A percentile compares a stretch with the other conserved stretches of the same genome.
Conservation (phyloP, 1,140 invertebrate genomes). For the Drosophila sturtevanti region DNA sequence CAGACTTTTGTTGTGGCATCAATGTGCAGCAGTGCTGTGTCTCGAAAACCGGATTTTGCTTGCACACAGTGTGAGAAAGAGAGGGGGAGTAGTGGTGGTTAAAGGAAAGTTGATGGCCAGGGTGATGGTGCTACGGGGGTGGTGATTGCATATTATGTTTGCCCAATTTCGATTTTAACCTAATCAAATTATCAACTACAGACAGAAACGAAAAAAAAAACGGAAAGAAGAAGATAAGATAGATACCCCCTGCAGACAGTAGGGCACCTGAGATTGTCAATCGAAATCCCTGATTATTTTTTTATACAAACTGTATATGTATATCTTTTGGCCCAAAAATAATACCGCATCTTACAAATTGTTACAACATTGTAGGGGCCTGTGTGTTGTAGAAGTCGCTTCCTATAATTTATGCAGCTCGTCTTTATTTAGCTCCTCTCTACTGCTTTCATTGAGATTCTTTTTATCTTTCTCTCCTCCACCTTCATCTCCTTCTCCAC, state of each 20-base stretch:
- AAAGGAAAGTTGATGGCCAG: not conserved
- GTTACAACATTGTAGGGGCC: not conserved
- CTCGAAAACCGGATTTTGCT: not conserved
- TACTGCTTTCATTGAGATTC: slow-evolving; percentile 62
- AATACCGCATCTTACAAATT: slow-evolving; percentile 6
- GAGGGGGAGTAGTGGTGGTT: not conserved
- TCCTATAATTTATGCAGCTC: slow-evolving; percentile 73
- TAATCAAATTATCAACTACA: not conserved
- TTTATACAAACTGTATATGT: not conserved
- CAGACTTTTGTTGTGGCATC: no score
- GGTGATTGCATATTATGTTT: slow-evolving; percentile 1
- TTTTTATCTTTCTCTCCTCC: slow-evolving; percentile 32
- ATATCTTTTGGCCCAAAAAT: slow-evolving; percentile 5
- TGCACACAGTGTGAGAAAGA: not conserved
- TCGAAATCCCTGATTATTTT: not conserved
- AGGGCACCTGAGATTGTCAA: slow-evolving; percentile 8
- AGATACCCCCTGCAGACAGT: not conserved
- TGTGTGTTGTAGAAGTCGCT: slow-evolving; percentile 9
- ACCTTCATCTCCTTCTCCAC: not conserved
- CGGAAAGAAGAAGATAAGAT: not conserved
- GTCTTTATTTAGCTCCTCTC: slow-evolving; percentile 69
- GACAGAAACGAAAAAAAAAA: no score
- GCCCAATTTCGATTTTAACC: not conserved
- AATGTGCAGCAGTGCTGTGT: not conserved
- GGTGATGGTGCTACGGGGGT: not conserved